These are phyloP conservation scores for Schlechtendalia chinensis DNA, from an alignment of 1,140 invertebrate genomes.

Conservation along the genomic window DNA sequence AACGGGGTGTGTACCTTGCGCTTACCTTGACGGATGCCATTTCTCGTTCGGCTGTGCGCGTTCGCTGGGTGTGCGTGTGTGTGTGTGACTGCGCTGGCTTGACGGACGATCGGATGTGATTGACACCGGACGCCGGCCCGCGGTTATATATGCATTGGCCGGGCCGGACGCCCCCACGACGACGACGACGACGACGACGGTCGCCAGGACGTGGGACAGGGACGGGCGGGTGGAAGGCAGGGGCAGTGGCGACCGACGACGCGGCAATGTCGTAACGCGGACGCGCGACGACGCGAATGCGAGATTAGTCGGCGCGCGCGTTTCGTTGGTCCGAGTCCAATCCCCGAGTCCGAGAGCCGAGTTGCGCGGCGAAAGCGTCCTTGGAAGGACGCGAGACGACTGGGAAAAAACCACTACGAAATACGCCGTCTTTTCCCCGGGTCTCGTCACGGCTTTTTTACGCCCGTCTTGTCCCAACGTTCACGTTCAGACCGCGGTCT, in stretches of 20 bases:
- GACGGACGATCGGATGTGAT: conserved; percentile 24
- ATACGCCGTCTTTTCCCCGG: no score
- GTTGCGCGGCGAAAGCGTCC: conserved; percentile 31
- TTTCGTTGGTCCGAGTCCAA: conserved; percentile 41
- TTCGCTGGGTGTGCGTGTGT: not conserved
- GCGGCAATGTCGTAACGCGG: conserved; percentile 10
- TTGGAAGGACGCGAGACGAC: conserved; percentile 21
- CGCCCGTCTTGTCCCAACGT: no score
- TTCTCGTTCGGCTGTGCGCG: not conserved
- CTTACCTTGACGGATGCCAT: conserved; percentile 43
- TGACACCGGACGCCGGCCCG: not conserved
- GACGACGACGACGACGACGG: no score
- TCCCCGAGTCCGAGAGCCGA: no score
- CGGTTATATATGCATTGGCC: conserved; percentile 29
- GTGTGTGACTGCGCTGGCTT: not conserved
- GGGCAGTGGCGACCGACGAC: not conserved
- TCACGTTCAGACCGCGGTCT: no score
- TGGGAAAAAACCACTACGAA: no score
- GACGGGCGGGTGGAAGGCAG: no score
- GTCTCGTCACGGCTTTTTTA: no score
- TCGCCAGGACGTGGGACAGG: no score
- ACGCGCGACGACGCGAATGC: conserved; percentile 21
- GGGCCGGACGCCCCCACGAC: conserved; percentile 5
- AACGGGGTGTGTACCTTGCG: not conserved
- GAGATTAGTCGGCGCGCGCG: conserved; percentile 7